phyloP scores from a whole-genome alignment of 2,113 vertebrate species.

The Glareola pratincola region DNA sequence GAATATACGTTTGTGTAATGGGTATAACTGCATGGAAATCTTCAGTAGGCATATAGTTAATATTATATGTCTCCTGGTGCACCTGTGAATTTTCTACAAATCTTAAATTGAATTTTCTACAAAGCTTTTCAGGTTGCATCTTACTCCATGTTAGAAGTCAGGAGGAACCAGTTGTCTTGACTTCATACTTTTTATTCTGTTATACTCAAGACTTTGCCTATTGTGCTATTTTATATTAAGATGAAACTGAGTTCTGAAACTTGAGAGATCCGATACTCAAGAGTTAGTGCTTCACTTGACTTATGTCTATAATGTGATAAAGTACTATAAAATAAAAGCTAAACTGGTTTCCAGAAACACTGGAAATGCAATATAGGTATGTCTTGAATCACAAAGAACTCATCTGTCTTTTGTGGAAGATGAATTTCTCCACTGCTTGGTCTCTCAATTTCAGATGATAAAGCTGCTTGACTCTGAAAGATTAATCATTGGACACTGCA shows the following conservation, averaged over 20 bases:
- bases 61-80: background rate
- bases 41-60: background rate
- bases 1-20: background rate
- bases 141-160: background rate
- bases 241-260: background rate
- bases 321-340: background rate
- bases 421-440: background rate
- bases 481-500: background rate
- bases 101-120: background rate
- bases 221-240: background rate
- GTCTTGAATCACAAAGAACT: background rate
- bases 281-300: background rate
- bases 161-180: background rate
- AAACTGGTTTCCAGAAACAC: background rate
- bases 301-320: background rate
- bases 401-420: background rate
- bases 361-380: background rate
- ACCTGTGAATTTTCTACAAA: background rate
- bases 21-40: background rate
- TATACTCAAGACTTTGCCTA: background rate
- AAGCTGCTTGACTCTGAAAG: background rate
- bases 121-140: background rate
- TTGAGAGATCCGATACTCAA: background rate
- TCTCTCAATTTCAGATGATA: background rate
- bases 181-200: background rate